Evolutionary conservation across 2,888 invertebrate species (phyloP).

Genomic region (Alitta virens): DNA sequence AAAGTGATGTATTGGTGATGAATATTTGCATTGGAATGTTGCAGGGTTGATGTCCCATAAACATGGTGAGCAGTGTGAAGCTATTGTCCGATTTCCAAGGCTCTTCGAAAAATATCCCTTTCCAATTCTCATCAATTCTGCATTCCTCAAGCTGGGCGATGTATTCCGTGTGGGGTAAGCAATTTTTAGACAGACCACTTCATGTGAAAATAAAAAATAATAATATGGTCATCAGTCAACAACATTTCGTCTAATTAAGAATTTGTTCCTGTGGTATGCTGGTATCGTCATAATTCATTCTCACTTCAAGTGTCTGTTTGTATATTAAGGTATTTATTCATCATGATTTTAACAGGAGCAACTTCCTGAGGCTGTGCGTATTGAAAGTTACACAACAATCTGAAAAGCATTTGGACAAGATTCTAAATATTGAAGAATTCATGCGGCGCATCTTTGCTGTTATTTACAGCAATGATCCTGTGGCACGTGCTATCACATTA

Average conservation of each 20-base stretch:
- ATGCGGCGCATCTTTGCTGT: constrained; percentile 87
- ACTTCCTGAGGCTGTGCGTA: constrained; percentile 89
- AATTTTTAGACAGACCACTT: too few relatives aligned
- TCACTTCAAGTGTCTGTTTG: too few relatives aligned
- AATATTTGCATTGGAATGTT: constrained; percentile 7
- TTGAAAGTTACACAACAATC: constrained; percentile 91
- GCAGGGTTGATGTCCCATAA: constrained; percentile 83
- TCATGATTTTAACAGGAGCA: constrained; percentile 65
- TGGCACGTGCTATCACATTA: constrained; percentile 86
- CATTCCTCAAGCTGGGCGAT: constrained; percentile 89
- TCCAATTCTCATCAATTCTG: constrained; percentile 94
- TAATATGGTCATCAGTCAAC: too few relatives aligned
- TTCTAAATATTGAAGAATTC: constrained; percentile 92
- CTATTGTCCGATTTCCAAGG: constrained; percentile 90
- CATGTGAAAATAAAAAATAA: too few relatives aligned
- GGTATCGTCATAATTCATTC: too few relatives aligned
- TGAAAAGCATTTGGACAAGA: constrained; percentile 90
- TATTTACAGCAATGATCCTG: constrained; percentile 92
- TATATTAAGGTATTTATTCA: too few relatives aligned
- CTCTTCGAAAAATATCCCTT: constrained; percentile 97
- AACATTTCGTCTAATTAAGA: too few relatives aligned
- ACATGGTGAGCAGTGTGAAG: constrained; percentile 95
- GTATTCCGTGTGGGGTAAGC: constrained; percentile 79
- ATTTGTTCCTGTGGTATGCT: too few relatives aligned
- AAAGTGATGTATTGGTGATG: too few relatives aligned